Conservation (phyloP, 2,113 vertebrate genomes). For the Patagioenas fasciata region DNA sequence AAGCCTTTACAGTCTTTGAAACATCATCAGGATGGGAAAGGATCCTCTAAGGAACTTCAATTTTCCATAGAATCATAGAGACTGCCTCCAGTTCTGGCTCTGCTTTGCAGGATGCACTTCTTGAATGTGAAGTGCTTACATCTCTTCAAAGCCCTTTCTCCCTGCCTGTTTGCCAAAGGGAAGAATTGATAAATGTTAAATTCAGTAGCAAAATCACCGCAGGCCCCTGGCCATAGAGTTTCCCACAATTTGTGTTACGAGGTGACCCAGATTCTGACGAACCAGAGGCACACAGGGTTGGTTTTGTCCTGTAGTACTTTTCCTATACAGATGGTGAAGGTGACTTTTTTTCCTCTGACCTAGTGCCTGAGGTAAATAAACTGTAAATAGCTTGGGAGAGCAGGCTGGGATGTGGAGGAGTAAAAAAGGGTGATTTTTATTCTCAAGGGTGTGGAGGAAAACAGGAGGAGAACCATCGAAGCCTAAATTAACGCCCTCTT, state of each 20-base stretch:
- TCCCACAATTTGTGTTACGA: not conserved
- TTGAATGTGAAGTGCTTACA: not conserved
- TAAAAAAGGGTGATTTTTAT: not conserved
- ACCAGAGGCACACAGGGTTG: not conserved
- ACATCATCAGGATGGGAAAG: not conserved
- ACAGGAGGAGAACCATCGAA: not conserved
- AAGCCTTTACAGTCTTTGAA: not conserved
- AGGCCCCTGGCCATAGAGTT: not conserved
- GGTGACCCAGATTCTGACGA: not conserved
- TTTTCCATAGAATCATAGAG: not conserved
- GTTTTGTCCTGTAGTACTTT: slow-evolving; percentile 58
- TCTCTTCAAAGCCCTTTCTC: rapidly evolving
- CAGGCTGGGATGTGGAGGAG: not conserved
- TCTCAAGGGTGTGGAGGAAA: not conserved
- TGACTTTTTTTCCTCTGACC: slow-evolving; percentile 29
- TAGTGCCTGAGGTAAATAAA: not conserved
- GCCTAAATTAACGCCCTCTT: not conserved
- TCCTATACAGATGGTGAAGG: slow-evolving; percentile 28
- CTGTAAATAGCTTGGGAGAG: slow-evolving; percentile 7
- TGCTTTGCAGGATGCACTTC: not conserved
- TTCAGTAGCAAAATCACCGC: not conserved
- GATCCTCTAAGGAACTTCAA: not conserved
- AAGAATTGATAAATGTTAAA: not conserved
- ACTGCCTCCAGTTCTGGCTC: not conserved
- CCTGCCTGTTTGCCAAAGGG: not conserved